A percentile compares a stretch with the other conserved stretches of the same genome.
Evolutionary conservation across 1,140 invertebrate species (phyloP).

Genomic region (Drosophila neocordata): DNA sequence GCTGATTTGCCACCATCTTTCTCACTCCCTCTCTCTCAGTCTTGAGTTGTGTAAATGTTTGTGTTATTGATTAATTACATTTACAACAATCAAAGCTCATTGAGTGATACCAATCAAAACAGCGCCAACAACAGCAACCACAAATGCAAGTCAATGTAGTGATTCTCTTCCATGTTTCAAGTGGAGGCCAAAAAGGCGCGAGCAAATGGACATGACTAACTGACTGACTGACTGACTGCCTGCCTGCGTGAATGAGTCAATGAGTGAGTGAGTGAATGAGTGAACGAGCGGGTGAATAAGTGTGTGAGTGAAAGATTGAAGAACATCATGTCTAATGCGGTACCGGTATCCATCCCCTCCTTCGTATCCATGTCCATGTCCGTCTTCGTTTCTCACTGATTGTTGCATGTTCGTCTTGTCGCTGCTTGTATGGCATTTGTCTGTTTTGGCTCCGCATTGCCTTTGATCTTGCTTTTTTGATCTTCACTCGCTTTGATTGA

Average conservation of each 20-base stretch:
- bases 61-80: slow-evolving; percentile 80
- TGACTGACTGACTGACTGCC: slow-evolving; percentile 34
- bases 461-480: slow-evolving; percentile 79
- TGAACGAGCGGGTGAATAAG: slow-evolving; percentile 31
- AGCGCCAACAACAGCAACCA: slow-evolving; percentile 38
- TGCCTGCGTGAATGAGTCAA: slow-evolving; percentile 28
- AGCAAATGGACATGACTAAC: slow-evolving; percentile 34
- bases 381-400: slow-evolving; percentile 28
- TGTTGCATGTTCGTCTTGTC: slow-evolving; percentile 68
- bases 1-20: slow-evolving; percentile 21
- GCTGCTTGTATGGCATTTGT: slow-evolving; percentile 72
- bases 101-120: slow-evolving; percentile 78
- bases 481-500: slow-evolving; percentile 80
- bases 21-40: background rate
- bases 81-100: slow-evolving; percentile 79
- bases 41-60: slow-evolving; percentile 68
- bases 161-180: slow-evolving; percentile 63
- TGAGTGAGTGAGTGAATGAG: slow-evolving; percentile 31
- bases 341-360: slow-evolving; percentile 7
- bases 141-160: slow-evolving; percentile 51
- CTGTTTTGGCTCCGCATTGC: slow-evolving; percentile 69
- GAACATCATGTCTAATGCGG: slow-evolving; percentile 71
- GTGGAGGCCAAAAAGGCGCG: slow-evolving; percentile 30
- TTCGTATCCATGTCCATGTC: background rate
- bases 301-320: slow-evolving; percentile 55